Conservation (phyloP, 2,113 vertebrate species). For the Galeopterus variegatus region DNA sequence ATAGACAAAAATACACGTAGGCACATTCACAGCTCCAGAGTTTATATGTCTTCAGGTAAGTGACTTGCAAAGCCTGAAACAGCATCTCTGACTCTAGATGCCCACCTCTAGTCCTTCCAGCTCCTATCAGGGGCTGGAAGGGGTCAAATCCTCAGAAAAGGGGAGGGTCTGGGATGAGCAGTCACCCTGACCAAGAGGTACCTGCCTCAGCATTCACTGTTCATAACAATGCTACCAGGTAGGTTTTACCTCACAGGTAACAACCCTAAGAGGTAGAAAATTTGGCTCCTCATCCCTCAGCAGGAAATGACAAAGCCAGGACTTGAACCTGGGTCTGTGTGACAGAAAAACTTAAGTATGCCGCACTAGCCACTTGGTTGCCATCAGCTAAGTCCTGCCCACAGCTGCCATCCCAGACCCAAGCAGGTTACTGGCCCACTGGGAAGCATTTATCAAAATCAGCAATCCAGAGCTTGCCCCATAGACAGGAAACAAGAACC, state of each 20-base stretch:
- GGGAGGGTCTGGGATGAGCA: neutral
- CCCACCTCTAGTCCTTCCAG: neutral
- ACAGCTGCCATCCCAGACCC: neutral
- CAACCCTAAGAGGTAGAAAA: constrained; percentile 55
- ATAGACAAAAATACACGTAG: too few species aligned
- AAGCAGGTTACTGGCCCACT: neutral
- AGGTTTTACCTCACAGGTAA: neutral
- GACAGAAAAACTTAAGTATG: neutral
- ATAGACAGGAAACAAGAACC: neutral
- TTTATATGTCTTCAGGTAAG: neutral
- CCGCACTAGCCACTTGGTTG: neutral
- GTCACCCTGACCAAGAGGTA: neutral
- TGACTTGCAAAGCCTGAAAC: neutral
- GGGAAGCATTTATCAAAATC: neutral
- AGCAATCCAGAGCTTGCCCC: neutral
- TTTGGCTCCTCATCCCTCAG: neutral
- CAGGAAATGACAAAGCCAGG: constrained; percentile 36
- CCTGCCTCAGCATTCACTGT: neutral
- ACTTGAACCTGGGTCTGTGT: neutral
- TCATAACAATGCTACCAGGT: neutral
- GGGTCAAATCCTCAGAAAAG: neutral
- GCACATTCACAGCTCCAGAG: neutral
- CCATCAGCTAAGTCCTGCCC: neutral
- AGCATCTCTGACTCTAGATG: neutral
- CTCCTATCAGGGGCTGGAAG: neutral